Evolutionary conservation across 2,888 invertebrate genomes (phyloP).

Genomic region (Tenodera sinensis): DNA sequence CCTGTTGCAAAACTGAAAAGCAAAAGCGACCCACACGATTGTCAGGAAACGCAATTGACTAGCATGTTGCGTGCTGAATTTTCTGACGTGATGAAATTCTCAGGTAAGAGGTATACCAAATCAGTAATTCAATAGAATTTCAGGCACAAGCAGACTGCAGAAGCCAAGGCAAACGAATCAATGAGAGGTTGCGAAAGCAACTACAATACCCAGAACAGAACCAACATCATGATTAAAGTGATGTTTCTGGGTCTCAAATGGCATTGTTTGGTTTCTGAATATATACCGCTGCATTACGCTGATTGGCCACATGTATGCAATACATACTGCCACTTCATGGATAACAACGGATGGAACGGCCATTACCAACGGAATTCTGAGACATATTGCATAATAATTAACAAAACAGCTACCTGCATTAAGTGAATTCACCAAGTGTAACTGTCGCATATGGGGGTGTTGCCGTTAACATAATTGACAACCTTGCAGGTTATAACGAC

Average conservation of each 20-base stretch:
- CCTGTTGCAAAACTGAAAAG: no score
- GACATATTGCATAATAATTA: background rate
- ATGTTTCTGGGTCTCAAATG: background rate
- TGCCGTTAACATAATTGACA: background rate
- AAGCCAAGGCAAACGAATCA: no score
- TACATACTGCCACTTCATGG: background rate
- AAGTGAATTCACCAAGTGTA: background rate
- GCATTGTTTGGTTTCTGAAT: background rate
- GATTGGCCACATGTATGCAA: background rate
- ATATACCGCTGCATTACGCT: background rate
- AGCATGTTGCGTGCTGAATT: no score
- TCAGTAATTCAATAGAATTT: no score
- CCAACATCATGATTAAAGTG: background rate
- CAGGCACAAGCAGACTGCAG: no score
- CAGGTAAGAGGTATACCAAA: no score
- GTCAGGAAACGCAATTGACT: no score
- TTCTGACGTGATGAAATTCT: no score
- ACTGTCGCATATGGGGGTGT: background rate
- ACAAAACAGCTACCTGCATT: background rate
- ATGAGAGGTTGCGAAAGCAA: no score
- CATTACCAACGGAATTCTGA: background rate
- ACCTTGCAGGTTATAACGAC: background rate
- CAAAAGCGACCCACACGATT: no score
- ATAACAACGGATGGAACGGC: no score
- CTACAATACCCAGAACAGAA: no score